A percentile compares a stretch with the other conserved stretches of the same genome.
phyloP scores from a whole-genome alignment of 2,888 invertebrate genomes.

The Spicauda simplicius region DNA sequence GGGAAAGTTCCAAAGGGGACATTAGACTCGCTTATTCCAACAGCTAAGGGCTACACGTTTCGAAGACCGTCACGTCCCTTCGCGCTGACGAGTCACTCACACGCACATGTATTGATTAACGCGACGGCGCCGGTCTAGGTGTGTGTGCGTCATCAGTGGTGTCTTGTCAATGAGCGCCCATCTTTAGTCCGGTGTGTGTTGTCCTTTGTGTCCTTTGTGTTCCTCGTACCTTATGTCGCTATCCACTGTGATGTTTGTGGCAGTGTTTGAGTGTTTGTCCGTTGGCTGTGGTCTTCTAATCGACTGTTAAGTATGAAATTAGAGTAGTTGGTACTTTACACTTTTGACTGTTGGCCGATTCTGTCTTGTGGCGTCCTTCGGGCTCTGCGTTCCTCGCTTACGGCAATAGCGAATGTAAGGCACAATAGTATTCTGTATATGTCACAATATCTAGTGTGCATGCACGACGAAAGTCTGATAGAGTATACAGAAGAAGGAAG shows the following conservation, averaged over 20 bases:
- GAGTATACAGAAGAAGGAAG: constrained; percentile 81
- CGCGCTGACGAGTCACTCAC: constrained; percentile 83
- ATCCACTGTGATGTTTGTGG: constrained; percentile 77
- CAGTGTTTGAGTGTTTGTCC: constrained; percentile 75
- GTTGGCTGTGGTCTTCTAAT: constrained; percentile 66
- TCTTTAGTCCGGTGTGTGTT: constrained; percentile 53
- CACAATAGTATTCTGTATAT: constrained; percentile 77
- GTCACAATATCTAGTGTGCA: constrained; percentile 85
- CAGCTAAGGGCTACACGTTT: constrained; percentile 65
- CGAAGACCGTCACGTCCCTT: constrained; percentile 54
- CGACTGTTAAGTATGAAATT: constrained; percentile 63
- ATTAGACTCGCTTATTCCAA: constrained; percentile 28
- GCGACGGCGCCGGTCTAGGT: constrained; percentile 81
- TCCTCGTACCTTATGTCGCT: constrained; percentile 69
- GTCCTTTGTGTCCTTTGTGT: constrained; percentile 42
- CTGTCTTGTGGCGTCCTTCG: constrained; percentile 72
- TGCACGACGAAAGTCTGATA: constrained; percentile 82
- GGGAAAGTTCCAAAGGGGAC: constrained; percentile 6
- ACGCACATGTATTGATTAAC: constrained; percentile 88
- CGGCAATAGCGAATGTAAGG: constrained; percentile 78
- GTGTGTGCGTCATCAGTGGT: constrained; percentile 75
- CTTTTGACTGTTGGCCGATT: constrained; percentile 63
- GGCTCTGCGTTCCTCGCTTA: constrained; percentile 64
- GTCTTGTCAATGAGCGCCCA: constrained; percentile 54
- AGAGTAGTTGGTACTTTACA: constrained; percentile 59